These are phyloP conservation scores for Cryptophagus acutangulus DNA, from an alignment of 2,888 invertebrate species.

Conservation along the genomic window DNA sequence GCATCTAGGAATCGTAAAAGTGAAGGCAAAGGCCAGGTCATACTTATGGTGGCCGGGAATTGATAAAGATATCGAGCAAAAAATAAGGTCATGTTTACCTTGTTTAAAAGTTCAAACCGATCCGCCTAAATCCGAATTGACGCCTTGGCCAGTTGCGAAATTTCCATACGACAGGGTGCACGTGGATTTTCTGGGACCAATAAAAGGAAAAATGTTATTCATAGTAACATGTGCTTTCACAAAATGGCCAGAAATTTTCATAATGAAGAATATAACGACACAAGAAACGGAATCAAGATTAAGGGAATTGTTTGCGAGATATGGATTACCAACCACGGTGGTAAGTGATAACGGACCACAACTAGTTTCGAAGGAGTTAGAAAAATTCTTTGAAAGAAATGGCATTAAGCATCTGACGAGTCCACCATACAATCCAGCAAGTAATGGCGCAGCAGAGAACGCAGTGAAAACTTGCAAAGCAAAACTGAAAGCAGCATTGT, in stretches of 20 bases:
- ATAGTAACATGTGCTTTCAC: slow-evolving; percentile 27
- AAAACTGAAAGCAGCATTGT: slow-evolving; percentile 8
- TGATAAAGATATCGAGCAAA: slow-evolving; percentile 16
- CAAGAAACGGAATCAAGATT: slow-evolving; percentile 4
- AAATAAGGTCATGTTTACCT: slow-evolving; percentile 11
- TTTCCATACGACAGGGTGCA: slow-evolving; percentile 22
- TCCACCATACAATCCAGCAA: slow-evolving; percentile 12
- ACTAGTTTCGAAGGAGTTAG: slow-evolving; percentile 20
- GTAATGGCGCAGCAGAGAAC: slow-evolving; percentile 14
- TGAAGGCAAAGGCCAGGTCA: slow-evolving; percentile 20
- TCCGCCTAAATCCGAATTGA: slow-evolving; percentile 13
- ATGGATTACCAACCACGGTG: slow-evolving; percentile 28
- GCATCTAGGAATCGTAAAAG: slow-evolving; percentile 24
- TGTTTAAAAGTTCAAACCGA: slow-evolving; percentile 11
- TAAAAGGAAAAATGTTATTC: slow-evolving; percentile 22
- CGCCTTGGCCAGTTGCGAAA: slow-evolving; percentile 13
- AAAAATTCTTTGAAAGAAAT: slow-evolving; percentile 7
- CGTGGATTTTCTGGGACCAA: slow-evolving; percentile 27
- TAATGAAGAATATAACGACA: slow-evolving; percentile 10
- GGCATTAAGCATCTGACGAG: slow-evolving; percentile 12
- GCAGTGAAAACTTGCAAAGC: slow-evolving; percentile 12
- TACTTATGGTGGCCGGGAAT: slow-evolving; percentile 28
- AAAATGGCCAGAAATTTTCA: slow-evolving; percentile 27
- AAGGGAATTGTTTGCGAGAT: slow-evolving; percentile 24
- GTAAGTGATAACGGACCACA: slow-evolving; percentile 32